Evolutionary conservation across 2,888 invertebrate genomes (phyloP), one percentile per base, ranked within the genome.

Genomic region (Pristionchus japonicus): DNA sequence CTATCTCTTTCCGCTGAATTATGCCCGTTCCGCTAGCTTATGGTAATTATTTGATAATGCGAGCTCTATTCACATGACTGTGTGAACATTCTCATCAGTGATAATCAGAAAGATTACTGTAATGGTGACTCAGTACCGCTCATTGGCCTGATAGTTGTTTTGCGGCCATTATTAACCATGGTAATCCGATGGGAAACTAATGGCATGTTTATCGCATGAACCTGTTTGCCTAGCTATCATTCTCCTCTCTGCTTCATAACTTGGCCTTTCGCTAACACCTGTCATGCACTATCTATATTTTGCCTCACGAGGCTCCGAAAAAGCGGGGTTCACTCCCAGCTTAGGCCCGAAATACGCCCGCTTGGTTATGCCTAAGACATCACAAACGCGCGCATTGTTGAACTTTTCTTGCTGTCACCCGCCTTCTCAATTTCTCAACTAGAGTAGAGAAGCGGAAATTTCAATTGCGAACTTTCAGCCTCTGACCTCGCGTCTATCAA

Each of bases 401-500:
- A 47, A 77, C 77, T 43, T 47, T 77, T 43, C 20, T 34, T 23
- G 13, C 67, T 43, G 43, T 27, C 77, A 43, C 67, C 15, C 77
- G 43, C 37, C 77, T 20, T 37, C 31, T 70, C 64, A 64, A 31
- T 57, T 57, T 57, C 52, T 13, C 64, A 34, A 64, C 11, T 31
- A n/a, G n/a, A n/a, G 64, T 64, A 64, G 64, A 43, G 77, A 27
- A 3, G 43, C 7, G 77, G 43, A 77, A 77, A 77, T 77, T 77
- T 77, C 77, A 77, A 77, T 77, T 77, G 37, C 77, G 47, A 77
- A 77, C 77, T 77, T 77, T 37, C 40, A 43, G 9, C 77, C 43
- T 34, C 67, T 67, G 31, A 34, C 77, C 43, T 27, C 77, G n/a
- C 77, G 23, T 20, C 77, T 27, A 77, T 77, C 77, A 77, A 77